Evolutionary conservation across 1,140 invertebrate genomes (phyloP).

Genomic region (Asobara japonica): DNA sequence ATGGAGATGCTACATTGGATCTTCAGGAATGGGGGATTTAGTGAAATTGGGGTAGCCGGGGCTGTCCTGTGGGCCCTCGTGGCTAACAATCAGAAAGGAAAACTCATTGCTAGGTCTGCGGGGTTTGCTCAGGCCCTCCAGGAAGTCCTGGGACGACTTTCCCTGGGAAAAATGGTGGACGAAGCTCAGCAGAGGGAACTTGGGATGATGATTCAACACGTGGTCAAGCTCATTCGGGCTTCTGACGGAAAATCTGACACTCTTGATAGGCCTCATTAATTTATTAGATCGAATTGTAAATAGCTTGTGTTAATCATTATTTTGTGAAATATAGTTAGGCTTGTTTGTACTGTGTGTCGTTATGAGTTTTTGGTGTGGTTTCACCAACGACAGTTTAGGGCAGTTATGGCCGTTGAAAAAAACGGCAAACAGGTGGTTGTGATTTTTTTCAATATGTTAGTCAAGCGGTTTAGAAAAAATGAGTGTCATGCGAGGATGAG

Average conservation of each 20-base stretch:
- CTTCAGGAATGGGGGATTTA: constrained; percentile 48
- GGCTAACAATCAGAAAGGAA: constrained; percentile 61
- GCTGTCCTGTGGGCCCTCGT: constrained; percentile 58
- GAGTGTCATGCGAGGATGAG: too few species aligned
- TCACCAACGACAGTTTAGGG: too few species aligned
- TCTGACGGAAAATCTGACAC: constrained; percentile 7
- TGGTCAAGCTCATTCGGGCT: constrained; percentile 49
- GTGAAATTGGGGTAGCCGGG: constrained; percentile 53
- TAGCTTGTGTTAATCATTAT: too few species aligned
- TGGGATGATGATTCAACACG: constrained; percentile 53
- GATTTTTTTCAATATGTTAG: too few species aligned
- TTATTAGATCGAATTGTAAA: constrained; percentile 2
- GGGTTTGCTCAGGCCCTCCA: constrained; percentile 56
- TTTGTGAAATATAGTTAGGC: too few species aligned
- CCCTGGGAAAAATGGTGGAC: constrained; percentile 38
- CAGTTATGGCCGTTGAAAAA: too few species aligned
- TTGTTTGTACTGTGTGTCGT: too few species aligned
- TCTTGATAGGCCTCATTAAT: neutral
- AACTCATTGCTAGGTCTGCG: constrained; percentile 53
- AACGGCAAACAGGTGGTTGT: too few species aligned
- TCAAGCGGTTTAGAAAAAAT: too few species aligned
- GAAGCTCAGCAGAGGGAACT: constrained; percentile 48
- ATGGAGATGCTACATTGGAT: constrained; percentile 52
- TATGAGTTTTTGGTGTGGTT: too few species aligned
- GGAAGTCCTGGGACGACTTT: constrained; percentile 52